Base-by-base conservation (phyloP, 92 coral and sea anemone genomes). In the Bergia sp. region DNA sequence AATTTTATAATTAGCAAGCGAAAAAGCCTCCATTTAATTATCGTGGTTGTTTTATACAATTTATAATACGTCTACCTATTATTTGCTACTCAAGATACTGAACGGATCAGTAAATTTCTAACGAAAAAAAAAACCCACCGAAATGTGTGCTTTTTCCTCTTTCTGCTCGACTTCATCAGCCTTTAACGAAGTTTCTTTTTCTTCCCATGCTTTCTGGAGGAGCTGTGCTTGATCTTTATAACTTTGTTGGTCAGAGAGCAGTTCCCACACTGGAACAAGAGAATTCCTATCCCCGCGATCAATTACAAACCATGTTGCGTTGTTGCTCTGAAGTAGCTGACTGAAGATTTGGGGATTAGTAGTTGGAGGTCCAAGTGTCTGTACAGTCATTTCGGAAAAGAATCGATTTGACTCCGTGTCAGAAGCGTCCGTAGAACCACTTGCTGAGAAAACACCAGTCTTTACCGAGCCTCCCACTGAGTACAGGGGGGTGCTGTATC, bases 251-350 rank as follows among this genome's bases (percentile, higher is more conserved):
- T 37, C 40, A 53, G 16, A 4, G 76, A 72, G 42, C 37, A 72
- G 40, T 7, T 72, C 76, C 76, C 76, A 72, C 40, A 72, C 76
- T 72, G 76, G 76, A 0, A 72, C 5, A n/a, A 72, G 76, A 10
- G 76, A 21, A 29, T 72, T 39, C 16, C 76, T 37, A 3, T 37
- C 15, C 11, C 76, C 76, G 0, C 76, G 76, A 39, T 72, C 76
- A n/a, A 72, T 72, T 1, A 72, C 76, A 72, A 36, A 72, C 76
- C 76, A 72, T n/a, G 76, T 72, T 72, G 76, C 76, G 16, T 72
- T 72, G 76, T 36, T 72, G 15, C 40, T n/a, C 16, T 72, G 76
- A 72, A 72, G 76, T 39, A 72, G 37, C 40, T 72, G 13, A 39
- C 76, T 36, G 5, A 72, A 72, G 18, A 72, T 36, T 72, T 72